Evolutionary conservation across 1,140 invertebrate genomes (phyloP), one percentile per base, ranked within the genome.

Genomic region (Sminthurides bifidus): DNA sequence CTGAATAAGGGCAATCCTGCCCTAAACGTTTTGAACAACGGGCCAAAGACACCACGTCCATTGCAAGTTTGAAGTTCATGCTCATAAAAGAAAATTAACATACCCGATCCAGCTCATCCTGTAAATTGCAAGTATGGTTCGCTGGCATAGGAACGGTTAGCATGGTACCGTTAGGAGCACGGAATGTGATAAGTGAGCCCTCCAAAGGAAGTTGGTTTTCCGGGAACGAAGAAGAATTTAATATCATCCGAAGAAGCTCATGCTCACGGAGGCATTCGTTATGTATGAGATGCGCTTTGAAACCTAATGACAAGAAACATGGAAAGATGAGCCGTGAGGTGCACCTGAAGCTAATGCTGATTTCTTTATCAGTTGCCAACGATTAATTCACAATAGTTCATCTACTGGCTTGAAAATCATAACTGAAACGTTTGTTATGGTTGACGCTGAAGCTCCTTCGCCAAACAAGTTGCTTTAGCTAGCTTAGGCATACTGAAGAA

Each of bases 31-130:
- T n/a, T n/a, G n/a, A n/a, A n/a, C n/a, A n/a, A n/a, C n/a, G n/a
- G n/a, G n/a, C n/a, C n/a, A n/a, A n/a, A n/a, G n/a, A n/a, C n/a
- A n/a, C n/a, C n/a, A n/a, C n/a, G n/a, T n/a, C n/a, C n/a, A n/a
- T n/a, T n/a, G n/a, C n/a, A n/a, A n/a, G n/a, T n/a, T n/a, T n/a
- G n/a, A n/a, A n/a, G n/a, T n/a, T n/a, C n/a, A n/a, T n/a, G n/a
- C n/a, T n/a, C n/a, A n/a, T n/a, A n/a, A n/a, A 23, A 30, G 24
- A 6, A 30, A 30, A 30, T 2, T 27, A 21, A 52, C 81, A 81
- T 71, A 91, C 88, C 72, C 91, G 90, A 68, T 87, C 87, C 24
- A 92, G 71, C 69, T 92, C 88, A 66, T 87, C 84, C 64, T 91
- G 75, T 17, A 92, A 71, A 74, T 90, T 83, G 66, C 88, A 92